Percentiles rank a stretch among this genome's conserved stretches.
Evolutionary conservation across 2,113 vertebrate genomes (phyloP).

Genomic region (Polypterus bichir): DNA sequence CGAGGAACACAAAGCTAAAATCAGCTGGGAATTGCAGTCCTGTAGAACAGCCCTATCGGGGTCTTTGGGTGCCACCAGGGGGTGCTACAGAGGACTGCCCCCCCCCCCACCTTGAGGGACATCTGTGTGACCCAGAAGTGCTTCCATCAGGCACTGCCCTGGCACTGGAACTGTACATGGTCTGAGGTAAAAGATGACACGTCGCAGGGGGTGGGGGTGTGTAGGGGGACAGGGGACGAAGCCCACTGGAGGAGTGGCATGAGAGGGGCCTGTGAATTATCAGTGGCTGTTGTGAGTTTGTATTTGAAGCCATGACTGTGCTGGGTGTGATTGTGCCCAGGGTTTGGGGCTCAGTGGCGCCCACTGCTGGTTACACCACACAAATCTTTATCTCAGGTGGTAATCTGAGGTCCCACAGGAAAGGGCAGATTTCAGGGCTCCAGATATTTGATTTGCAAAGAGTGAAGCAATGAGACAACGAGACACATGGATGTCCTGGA

Average conservation of each 20-base stretch:
- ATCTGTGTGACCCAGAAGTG: constrained; percentile 27
- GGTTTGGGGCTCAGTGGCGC: constrained; percentile 5
- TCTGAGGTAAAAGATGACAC: constrained; percentile 26
- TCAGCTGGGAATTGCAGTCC: too few relatives aligned
- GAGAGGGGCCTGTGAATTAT: not conserved
- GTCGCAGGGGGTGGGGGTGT: constrained; percentile 2
- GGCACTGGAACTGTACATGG: constrained; percentile 29
- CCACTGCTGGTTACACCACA: constrained; percentile 26
- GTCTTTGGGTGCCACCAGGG: constrained; percentile 19
- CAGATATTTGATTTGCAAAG: too few relatives aligned
- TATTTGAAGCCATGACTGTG: constrained; percentile 26
- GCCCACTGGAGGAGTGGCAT: not conserved
- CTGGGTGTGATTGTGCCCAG: not conserved
- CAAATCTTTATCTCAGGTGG: constrained; percentile 26
- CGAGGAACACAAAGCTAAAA: too few relatives aligned
- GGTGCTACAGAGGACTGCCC: constrained; percentile 32
- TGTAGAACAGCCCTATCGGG: constrained; percentile 6
- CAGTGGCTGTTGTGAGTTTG: constrained; percentile 1
- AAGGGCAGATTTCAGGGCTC: not conserved
- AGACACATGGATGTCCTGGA: too few relatives aligned
- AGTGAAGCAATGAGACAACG: too few relatives aligned
- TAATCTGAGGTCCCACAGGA: constrained; percentile 27
- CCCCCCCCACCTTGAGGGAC: constrained; percentile 29
- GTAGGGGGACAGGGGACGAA: accelerated
- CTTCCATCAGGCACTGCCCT: constrained; percentile 24